Percentiles rank a stretch among this genome's conserved stretches.
Conservation (phyloP, 2,113 vertebrate genomes). For the Charadrius vociferus region DNA sequence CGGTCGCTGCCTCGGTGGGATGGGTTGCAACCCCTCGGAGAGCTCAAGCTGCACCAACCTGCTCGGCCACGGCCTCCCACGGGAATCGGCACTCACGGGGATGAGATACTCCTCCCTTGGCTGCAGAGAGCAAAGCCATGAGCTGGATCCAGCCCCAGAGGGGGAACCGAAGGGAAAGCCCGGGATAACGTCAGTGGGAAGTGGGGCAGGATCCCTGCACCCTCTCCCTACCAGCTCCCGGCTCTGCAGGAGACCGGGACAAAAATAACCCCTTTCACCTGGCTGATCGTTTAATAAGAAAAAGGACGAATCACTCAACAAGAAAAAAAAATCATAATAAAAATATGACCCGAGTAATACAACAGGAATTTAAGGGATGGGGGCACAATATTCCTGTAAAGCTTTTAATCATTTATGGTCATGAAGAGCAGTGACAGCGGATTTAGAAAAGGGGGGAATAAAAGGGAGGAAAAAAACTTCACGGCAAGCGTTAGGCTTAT, state of each 20-base stretch:
- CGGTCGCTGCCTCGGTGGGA: not conserved
- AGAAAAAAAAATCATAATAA: not conserved
- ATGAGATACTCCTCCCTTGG: not conserved
- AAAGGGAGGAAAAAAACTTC: not conserved
- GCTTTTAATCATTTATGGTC: not conserved
- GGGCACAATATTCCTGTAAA: not conserved
- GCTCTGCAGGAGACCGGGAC: not conserved
- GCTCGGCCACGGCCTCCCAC: not conserved
- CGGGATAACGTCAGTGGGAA: not conserved
- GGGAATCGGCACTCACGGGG: not conserved
- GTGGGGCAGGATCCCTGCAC: not conserved
- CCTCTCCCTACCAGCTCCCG: not conserved
- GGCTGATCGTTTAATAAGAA: not conserved
- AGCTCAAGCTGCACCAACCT: not conserved
- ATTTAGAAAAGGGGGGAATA: not conserved
- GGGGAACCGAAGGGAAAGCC: not conserved
- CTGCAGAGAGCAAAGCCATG: not conserved
- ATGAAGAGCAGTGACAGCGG: not conserved
- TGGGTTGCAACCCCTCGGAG: not conserved
- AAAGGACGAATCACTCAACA: not conserved
- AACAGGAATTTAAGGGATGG: not conserved
- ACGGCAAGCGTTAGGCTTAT: constrained; percentile 9
- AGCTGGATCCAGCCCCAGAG: not conserved
- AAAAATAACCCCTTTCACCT: not conserved
- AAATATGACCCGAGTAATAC: not conserved